Evolutionary conservation across 53 echinoderm and acorn worm genomes (phyloP), one percentile per base, ranked within the genome.

Genomic region (Stichopus horrens): DNA sequence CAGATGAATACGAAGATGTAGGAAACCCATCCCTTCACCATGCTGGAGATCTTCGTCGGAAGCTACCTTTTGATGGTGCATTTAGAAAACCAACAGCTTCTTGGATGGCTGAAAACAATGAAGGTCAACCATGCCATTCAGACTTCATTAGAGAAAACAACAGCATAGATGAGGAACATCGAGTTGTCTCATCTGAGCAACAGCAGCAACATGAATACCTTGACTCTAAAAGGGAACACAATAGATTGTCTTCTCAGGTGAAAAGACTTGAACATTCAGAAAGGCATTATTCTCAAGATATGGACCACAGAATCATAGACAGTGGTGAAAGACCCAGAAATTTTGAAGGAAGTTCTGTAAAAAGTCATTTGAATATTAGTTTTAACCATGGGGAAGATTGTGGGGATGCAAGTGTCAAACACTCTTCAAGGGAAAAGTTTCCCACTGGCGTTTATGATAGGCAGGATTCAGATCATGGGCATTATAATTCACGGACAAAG

Each of bases 271-370:
- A 9, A 18, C 71, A 18, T 16, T 71, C 71, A 16, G 71, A 71
- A 71, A 71, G 71, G 71, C 71, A 71, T 71, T 71, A 63, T 63
- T 13, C 71, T 71, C 71, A 18, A n/a, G 71, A 20, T n/a, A 71
- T 18, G 18, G n/a, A 71, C 19, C 71, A 71, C 20, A 71, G 14
- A 18, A 5, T 71, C n/a, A 63, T 10, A 63, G 63, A 16, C 11
- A 63, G 0, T 10, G 63, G 16, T 8, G 63, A 63, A 7, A 71
- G 71, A 71, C 14, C 16, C 18, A 71, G 71, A 20, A 5, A 71
- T 0, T 37, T 37, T 37, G 37, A 1, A 37, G 37, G 37, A 37
- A 37, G 37, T 37, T 37, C 37, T 37, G 37, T 0, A 37, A 20
- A 71, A 2, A 20, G 71, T n/a, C 18, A 71, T 7, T 7, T 13